Evolutionary conservation across 2,113 vertebrate species (phyloP), one percentile per base, ranked within the genome.

Genomic region (Apus apus): DNA sequence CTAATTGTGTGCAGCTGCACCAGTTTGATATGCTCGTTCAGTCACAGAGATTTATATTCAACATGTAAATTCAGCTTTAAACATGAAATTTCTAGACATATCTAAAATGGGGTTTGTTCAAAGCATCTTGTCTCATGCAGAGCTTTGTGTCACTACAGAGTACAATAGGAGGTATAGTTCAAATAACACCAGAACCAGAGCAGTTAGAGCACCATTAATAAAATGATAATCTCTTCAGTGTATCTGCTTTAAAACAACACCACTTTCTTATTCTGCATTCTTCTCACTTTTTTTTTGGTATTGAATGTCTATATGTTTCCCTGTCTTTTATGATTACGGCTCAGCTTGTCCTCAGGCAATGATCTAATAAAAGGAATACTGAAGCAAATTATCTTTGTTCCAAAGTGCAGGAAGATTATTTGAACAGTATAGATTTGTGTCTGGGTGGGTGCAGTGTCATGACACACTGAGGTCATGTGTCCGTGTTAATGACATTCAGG

Each of bases 61-160:
- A 77, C 83, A 72, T 89, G 71, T 80, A 94, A 95, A 95, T 94
- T 96, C 72, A 62, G 48, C 74, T 96, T 97, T 96, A 93, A 96
- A 83, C 48, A 87, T 83, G 91, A 34, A 89, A 75, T 94, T 97
- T 90, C 81, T 62, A 81, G 53, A 76, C 2, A 0, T 75, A 94
- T 91, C 67, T 96, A 92, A 96, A 95, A 79, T 70, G 48, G 30
- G 89, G 93, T 93, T 62, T 84, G 62, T 96, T 87, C 46, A 72
- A 96, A 90, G 75, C 45, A 90, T 89, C 86, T 60, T 92, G 22
- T 89, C 74, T 83, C 85, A 74, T 92, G 50, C 83, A 94, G 80
- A 88, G 94, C 67, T 96, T 81, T 90, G 80, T 91, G 89, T 93
- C 77, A 38, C 61, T 89, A 50, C 34, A 48, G 73, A 89, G 72